Evolutionary conservation across 2,113 vertebrate species (phyloP).

Genomic region (Colistium nudipinnis): DNA sequence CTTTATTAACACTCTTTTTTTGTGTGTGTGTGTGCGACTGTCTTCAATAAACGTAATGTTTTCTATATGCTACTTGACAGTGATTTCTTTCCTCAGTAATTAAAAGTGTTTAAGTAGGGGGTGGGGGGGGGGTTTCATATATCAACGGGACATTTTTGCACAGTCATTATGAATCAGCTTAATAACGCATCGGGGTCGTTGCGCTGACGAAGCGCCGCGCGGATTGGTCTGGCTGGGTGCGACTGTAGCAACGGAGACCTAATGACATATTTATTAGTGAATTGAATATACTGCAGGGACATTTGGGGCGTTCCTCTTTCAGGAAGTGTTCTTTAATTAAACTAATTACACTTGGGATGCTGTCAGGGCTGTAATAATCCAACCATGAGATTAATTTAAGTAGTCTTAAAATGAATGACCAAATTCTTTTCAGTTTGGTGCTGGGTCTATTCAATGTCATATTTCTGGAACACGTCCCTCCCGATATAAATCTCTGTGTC

Average conservation of each 20-base stretch:
- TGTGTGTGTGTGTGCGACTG: no score
- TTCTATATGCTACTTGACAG: slow-evolving; percentile 38
- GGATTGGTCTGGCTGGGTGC: background rate
- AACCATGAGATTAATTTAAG: slow-evolving; percentile 26
- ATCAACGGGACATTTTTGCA: background rate
- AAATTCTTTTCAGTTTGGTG: background rate
- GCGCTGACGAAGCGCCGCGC: background rate
- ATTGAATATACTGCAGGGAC: slow-evolving; percentile 34
- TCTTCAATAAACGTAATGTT: slow-evolving; percentile 59
- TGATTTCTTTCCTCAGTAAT: slow-evolving; percentile 22
- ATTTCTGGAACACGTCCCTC: slow-evolving; percentile 6
- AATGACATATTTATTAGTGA: slow-evolving; percentile 46
- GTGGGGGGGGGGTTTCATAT: no score
- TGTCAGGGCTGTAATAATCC: slow-evolving; percentile 31
- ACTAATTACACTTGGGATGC: slow-evolving; percentile 44
- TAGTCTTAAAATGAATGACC: background rate
- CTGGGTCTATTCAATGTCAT: slow-evolving; percentile 15
- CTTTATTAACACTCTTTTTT: slow-evolving; percentile 73
- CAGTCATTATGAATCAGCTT: slow-evolving; percentile 33
- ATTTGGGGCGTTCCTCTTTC: slow-evolving; percentile 33
- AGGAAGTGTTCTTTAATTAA: slow-evolving; percentile 43
- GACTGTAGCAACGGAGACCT: background rate
- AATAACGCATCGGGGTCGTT: background rate
- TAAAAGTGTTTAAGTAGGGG: slow-evolving; percentile 11
- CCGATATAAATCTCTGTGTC: background rate